phyloP scores from a whole-genome alignment of 2,797 vertebrate species.

The Choloepus didactylus region DNA sequence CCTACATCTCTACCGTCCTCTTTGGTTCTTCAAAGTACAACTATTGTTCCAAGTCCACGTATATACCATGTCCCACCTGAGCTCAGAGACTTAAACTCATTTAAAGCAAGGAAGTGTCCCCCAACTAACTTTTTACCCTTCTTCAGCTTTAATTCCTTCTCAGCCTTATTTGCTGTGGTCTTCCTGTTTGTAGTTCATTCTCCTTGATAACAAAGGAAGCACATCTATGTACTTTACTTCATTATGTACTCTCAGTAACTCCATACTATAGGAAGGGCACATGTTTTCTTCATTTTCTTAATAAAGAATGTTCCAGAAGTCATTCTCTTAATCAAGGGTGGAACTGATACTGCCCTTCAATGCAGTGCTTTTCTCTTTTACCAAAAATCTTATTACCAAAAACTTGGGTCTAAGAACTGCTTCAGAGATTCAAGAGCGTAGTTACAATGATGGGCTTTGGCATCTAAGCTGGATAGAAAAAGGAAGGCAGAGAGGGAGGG shows the following conservation, averaged over 20 bases:
- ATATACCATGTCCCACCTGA: background rate
- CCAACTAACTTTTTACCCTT: background rate
- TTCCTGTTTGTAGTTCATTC: background rate
- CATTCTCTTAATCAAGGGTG: background rate
- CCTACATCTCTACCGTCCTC: background rate
- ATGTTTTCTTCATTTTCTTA: background rate
- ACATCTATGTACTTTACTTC: background rate
- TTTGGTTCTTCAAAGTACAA: background rate
- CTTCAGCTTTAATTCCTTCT: background rate
- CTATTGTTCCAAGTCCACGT: fast-evolving
- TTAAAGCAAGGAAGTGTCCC: background rate
- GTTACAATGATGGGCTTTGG: background rate
- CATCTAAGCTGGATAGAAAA: background rate
- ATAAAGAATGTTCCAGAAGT: background rate
- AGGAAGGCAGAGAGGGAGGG: fast-evolving
- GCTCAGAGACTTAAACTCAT: background rate
- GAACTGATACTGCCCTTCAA: background rate
- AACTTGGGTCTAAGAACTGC: background rate
- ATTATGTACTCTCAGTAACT: background rate
- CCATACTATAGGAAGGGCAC: too few relatives aligned
- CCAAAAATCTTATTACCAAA: too few relatives aligned
- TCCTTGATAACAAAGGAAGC: background rate
- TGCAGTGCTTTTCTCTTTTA: fast-evolving
- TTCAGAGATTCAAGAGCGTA: background rate
- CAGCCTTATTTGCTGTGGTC: background rate